Evolutionary conservation across 2,113 vertebrate genomes (phyloP).

Genomic region (Cyanoramphus novaezelandiae): DNA sequence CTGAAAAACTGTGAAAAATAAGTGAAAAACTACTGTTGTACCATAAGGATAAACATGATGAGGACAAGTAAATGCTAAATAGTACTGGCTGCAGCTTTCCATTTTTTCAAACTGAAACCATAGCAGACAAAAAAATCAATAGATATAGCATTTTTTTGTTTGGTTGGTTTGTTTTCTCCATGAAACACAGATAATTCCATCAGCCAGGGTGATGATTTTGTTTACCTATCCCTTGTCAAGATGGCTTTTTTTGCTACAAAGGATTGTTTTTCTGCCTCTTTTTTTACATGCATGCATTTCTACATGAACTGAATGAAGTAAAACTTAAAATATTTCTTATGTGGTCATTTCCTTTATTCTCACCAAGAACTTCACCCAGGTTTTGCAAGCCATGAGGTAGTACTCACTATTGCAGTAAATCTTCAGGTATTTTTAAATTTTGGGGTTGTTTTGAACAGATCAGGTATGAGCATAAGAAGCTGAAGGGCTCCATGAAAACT

Average conservation of each 20-base stretch:
- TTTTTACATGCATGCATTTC: not conserved
- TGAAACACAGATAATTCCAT: not conserved
- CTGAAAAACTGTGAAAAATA: conserved; percentile 5
- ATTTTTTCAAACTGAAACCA: not conserved
- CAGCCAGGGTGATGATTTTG: not conserved
- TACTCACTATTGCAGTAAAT: not conserved
- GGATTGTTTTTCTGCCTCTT: not conserved
- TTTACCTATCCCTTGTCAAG: not conserved
- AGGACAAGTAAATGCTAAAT: not conserved
- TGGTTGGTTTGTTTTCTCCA: not conserved
- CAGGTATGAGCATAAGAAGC: not conserved
- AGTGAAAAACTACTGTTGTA: not conserved
- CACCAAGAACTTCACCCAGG: not conserved
- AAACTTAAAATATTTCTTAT: not conserved
- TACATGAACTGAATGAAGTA: not conserved
- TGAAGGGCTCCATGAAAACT: not conserved
- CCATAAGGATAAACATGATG: not conserved
- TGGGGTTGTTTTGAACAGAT: not conserved
- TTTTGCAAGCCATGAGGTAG: not conserved
- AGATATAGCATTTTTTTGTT: not conserved
- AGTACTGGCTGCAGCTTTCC: not conserved
- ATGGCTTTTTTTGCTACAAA: not conserved
- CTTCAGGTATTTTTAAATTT: not conserved
- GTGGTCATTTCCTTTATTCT: not conserved
- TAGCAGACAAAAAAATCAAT: not conserved